These are phyloP conservation scores for Elaphurus davidianus DNA, from an alignment of 2,113 vertebrate genomes.

Conservation along the genomic window DNA sequence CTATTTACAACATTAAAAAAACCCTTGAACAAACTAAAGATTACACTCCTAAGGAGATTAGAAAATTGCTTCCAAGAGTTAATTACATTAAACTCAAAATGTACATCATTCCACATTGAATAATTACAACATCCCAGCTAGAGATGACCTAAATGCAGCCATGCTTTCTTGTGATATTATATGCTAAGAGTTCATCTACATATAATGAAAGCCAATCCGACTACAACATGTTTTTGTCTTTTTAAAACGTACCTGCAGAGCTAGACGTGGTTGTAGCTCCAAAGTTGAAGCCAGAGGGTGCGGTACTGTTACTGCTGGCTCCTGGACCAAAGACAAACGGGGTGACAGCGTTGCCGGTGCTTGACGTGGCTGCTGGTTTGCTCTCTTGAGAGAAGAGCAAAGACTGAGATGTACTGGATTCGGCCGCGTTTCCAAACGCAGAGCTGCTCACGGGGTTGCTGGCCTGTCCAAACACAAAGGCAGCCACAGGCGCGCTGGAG, in stretches of 20 bases:
- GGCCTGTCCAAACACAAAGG: conserved; percentile 91
- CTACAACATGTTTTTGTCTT: not conserved
- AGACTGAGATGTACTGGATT: conserved; percentile 82
- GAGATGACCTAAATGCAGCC: not conserved
- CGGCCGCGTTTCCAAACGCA: conserved; percentile 81
- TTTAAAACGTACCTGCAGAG: conserved; percentile 84
- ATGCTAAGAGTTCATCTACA: not conserved
- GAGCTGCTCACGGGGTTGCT: conserved; percentile 82
- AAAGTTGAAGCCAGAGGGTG: conserved; percentile 86
- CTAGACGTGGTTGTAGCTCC: conserved; percentile 84
- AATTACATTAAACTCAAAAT: not conserved
- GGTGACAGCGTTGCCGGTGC: conserved; percentile 74
- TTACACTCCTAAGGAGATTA: not conserved
- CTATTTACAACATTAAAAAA: not conserved
- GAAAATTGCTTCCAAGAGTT: not conserved
- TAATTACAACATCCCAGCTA: not conserved
- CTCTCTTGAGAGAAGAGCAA: conserved; percentile 91
- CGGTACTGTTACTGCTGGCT: conserved; percentile 74
- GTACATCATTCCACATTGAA: not conserved
- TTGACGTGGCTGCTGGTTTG: conserved; percentile 81
- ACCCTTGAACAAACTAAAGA: not conserved
- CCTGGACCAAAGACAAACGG: conserved; percentile 89
- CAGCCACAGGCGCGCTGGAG: conserved; percentile 69
- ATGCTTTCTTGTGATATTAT: not conserved
- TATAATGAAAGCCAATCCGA: not conserved